Evolutionary conservation across 2,113 vertebrate genomes (phyloP).

Genomic region (Anarhynchus alexandrinus): DNA sequence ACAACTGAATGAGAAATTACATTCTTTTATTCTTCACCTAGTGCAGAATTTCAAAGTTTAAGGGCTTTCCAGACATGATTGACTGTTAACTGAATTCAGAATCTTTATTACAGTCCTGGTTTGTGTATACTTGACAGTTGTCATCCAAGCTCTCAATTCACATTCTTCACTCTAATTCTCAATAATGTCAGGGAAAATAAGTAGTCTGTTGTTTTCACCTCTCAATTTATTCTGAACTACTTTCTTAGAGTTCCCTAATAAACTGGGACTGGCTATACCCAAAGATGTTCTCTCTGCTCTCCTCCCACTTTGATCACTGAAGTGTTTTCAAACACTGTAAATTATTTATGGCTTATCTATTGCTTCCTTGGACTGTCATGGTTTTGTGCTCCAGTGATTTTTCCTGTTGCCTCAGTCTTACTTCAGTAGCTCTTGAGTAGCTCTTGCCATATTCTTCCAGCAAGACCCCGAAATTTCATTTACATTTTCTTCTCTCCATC

Average conservation of each 20-base stretch:
- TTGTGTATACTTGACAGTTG: background rate
- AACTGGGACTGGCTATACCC: background rate
- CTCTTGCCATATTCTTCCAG: background rate
- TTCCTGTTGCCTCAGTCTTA: background rate
- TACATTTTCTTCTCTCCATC: background rate
- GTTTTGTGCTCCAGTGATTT: background rate
- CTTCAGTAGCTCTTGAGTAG: background rate
- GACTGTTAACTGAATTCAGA: background rate
- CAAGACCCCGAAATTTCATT: background rate
- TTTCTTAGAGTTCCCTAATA: background rate
- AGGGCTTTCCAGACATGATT: conserved; percentile 7
- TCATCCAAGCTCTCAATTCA: background rate
- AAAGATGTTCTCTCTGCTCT: background rate
- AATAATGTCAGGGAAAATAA: background rate
- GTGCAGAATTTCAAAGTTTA: background rate
- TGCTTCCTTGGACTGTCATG: background rate
- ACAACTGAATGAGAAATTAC: background rate
- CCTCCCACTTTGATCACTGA: background rate
- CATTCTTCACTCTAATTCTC: background rate
- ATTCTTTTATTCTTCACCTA: background rate
- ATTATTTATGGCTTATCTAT: background rate
- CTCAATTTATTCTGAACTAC: background rate
- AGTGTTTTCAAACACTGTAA: background rate
- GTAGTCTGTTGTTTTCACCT: background rate
- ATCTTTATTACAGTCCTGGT: background rate